Conservation (phyloP, 2,797 vertebrate species). For the Caiman crocodilus region DNA sequence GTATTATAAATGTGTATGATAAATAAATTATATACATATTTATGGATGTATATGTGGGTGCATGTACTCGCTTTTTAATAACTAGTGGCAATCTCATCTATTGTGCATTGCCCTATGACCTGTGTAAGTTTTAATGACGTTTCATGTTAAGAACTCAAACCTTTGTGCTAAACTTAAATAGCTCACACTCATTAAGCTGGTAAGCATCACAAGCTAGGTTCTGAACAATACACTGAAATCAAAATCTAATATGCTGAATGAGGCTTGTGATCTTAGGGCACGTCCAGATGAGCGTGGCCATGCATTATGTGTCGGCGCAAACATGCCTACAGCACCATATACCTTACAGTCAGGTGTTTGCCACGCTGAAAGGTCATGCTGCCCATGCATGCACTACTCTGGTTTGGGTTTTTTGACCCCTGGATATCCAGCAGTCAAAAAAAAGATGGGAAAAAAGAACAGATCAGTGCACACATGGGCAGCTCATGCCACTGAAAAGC, state of each 20-base stretch:
- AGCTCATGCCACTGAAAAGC: no score
- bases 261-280: constrained; percentile 7
- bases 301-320: no score
- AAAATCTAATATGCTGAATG: neutral
- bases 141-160: constrained; percentile 38
- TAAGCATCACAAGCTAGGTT: constrained; percentile 15
- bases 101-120: constrained; percentile 47
- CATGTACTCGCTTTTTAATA: constrained; percentile 63
- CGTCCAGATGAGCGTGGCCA: neutral
- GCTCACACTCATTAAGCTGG: constrained; percentile 26
- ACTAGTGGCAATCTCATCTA: constrained; percentile 64
- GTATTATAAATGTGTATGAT: constrained; percentile 80
- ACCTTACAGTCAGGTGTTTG: no score
- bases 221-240: neutral
- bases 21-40: constrained; percentile 81
- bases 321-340: no score
- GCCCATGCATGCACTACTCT: no score
- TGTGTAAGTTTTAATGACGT: constrained; percentile 56
- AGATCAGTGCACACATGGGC: no score
- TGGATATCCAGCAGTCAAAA: no score
- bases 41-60: neutral
- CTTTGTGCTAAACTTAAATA: constrained; percentile 41
- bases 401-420: no score
- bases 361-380: no score
- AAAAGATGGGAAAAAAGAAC: no score